phyloP scores from a whole-genome alignment of 1,140 invertebrate species.

The Brachionus manjavacas region DNA sequence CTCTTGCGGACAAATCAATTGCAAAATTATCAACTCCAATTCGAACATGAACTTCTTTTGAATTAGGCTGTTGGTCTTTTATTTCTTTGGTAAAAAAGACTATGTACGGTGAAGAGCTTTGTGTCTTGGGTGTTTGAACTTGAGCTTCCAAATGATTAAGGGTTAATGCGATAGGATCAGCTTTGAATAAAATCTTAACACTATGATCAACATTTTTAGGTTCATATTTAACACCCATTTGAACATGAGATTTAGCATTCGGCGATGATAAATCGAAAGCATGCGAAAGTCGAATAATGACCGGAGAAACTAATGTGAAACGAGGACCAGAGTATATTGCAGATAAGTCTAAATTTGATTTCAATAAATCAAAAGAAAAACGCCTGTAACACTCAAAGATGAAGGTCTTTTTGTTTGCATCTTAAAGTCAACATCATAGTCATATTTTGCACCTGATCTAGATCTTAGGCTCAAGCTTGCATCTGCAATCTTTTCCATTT shows the following conservation, averaged over 20 bases:
- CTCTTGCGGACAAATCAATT: background rate
- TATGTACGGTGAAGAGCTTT: background rate
- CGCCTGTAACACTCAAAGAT: background rate
- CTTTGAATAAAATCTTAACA: background rate
- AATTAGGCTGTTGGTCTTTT: background rate
- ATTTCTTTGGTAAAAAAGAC: background rate
- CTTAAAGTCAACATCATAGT: constrained; percentile 5
- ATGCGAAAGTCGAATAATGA: background rate
- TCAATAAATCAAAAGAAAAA: background rate
- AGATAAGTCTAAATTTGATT: constrained; percentile 18
- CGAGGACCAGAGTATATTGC: background rate
- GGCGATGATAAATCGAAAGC: background rate
- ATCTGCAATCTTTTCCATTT: background rate
- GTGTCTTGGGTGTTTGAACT: background rate
- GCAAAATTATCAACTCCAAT: background rate
- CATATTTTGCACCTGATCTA: background rate
- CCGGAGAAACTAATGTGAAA: background rate
- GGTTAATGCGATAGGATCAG: background rate
- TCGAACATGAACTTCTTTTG: background rate
- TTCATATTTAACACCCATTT: background rate
- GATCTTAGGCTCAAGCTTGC: background rate
- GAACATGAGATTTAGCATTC: background rate
- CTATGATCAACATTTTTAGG: background rate
- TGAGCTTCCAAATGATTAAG: background rate
- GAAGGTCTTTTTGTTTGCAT: background rate